These are phyloP conservation scores for Stegodyphus mimosarum DNA, from an alignment of 1,140 invertebrate genomes.

Conservation along the genomic window DNA sequence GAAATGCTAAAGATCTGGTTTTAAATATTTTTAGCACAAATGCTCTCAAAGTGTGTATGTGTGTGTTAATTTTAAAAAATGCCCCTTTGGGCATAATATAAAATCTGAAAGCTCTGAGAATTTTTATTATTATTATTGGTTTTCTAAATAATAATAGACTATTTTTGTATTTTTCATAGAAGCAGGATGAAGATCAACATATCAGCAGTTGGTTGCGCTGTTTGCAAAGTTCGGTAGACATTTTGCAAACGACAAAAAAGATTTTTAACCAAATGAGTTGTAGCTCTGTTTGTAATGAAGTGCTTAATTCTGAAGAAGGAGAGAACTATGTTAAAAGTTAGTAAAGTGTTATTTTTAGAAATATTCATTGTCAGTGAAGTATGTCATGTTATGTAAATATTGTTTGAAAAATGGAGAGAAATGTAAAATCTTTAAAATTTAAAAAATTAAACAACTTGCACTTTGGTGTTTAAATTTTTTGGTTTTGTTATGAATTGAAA, in stretches of 20 bases:
- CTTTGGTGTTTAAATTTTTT: too few relatives aligned
- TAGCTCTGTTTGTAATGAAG: slow-evolving; percentile 72
- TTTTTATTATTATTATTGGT: not conserved
- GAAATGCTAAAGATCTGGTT: too few relatives aligned
- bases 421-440: too few relatives aligned
- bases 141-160: not conserved
- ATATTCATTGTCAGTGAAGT: not conserved
- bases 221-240: slow-evolving; percentile 72
- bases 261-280: slow-evolving; percentile 73
- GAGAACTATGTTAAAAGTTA: slow-evolving; percentile 74
- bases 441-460: too few relatives aligned
- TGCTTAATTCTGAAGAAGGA: slow-evolving; percentile 73
- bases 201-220: slow-evolving; percentile 74
- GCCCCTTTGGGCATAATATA: too few relatives aligned
- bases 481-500: too few relatives aligned
- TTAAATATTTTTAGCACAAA: too few relatives aligned
- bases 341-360: slow-evolving; percentile 32
- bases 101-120: not conserved
- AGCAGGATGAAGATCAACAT: slow-evolving; percentile 66
- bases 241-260: slow-evolving; percentile 72
- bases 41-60: too few relatives aligned
- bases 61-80: too few relatives aligned
- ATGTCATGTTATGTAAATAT: too few relatives aligned
- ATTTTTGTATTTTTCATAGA: slow-evolving; percentile 11
- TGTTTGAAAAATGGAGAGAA: too few relatives aligned